Conservation (phyloP, 2,888 invertebrate species). For the Meghimatium bilineatum region DNA sequence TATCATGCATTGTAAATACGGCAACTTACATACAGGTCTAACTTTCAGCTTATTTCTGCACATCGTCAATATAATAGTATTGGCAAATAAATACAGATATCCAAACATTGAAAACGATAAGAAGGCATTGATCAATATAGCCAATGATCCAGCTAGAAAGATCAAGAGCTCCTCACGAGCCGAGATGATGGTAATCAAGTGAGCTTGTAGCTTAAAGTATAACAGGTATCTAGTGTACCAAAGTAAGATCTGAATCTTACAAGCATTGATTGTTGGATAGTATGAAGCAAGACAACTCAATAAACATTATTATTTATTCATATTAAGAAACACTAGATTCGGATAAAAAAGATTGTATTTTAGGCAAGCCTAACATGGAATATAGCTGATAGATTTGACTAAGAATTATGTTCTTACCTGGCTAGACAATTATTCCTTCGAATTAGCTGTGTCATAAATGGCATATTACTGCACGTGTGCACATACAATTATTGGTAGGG, state of each 20-base stretch:
- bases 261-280: background rate
- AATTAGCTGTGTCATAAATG: no score
- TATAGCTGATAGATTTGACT: no score
- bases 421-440: no score
- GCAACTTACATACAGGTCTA: no score
- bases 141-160: background rate
- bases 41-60: no score
- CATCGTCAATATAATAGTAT: no score
- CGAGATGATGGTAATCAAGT: background rate
- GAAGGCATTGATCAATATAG: background rate
- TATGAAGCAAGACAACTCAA: no score
- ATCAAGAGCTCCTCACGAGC: conserved; percentile 3
- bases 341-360: background rate
- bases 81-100: background rate
- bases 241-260: background rate
- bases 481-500: no score
- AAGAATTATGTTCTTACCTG: no score
- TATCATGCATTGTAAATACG: no score
- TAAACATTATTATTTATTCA: background rate
- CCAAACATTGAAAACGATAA: background rate
- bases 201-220: background rate
- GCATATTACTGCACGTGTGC: no score
- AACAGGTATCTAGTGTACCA: background rate
- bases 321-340: background rate
- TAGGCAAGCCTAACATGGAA: background rate